A percentile compares a stretch with the other conserved stretches of the same genome.
Conservation (phyloP, 2,797 vertebrate species). For the Acrocephalus scirpaceus region DNA sequence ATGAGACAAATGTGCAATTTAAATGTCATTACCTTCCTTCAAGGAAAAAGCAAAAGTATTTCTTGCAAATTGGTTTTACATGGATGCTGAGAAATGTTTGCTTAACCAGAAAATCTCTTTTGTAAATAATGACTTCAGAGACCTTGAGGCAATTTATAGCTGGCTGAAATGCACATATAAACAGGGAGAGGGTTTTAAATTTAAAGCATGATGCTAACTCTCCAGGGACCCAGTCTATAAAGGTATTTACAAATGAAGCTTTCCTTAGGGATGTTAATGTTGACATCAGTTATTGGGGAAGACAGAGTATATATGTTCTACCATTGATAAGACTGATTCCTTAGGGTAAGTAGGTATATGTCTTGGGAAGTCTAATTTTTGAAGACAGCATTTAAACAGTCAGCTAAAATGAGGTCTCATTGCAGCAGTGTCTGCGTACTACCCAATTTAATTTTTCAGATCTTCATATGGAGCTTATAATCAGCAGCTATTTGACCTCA, state of each 20-base stretch:
- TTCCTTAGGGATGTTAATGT: not conserved
- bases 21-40: constrained; percentile 28
- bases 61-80: constrained; percentile 7
- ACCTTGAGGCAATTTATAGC: not conserved
- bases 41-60: not conserved
- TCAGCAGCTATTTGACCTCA: not conserved
- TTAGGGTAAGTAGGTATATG: not conserved
- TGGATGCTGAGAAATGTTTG: constrained; percentile 41
- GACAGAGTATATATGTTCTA: not conserved
- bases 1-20: not conserved
- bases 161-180: not conserved
- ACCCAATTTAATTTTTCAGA: not conserved
- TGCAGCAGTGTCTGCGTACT: not conserved
- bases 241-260: constrained; percentile 5
- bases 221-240: not conserved
- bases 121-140: constrained; percentile 41
- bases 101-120: constrained; percentile 26
- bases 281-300: not conserved
- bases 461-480: not conserved
- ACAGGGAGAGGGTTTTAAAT: not conserved
- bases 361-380: not conserved
- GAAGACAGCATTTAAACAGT: not conserved
- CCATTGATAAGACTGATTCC: not conserved
- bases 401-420: not conserved
- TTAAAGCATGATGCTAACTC: not conserved